Evolutionary conservation across 2,113 vertebrate species (phyloP).

Genomic region (Crotalus viridis): DNA sequence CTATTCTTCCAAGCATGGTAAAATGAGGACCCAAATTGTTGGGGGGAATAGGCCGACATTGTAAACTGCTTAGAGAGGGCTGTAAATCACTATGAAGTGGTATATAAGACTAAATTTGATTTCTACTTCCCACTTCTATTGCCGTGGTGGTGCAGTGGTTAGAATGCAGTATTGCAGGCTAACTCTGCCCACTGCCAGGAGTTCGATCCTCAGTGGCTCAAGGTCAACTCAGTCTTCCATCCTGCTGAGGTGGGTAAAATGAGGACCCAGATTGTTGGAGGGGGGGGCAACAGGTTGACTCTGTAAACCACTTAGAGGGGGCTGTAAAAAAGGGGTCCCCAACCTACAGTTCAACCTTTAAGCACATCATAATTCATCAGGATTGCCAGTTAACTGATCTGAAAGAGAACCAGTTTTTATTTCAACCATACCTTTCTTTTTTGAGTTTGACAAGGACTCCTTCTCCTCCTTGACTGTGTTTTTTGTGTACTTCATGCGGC

Average conservation of each 20-base stretch:
- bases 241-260: neutral
- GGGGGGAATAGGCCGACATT: too few species aligned
- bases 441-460: conserved; percentile 75
- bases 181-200: too few species aligned
- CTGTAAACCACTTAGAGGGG: neutral
- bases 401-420: conserved; percentile 11
- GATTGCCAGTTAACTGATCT: neutral
- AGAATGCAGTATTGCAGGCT: too few species aligned
- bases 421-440: conserved; percentile 81
- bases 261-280: too few species aligned
- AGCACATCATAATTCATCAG: neutral
- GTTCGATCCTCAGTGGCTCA: too few species aligned
- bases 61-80: too few species aligned
- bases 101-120: too few species aligned
- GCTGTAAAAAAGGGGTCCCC: neutral
- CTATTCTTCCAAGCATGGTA: neutral
- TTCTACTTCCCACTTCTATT: too few species aligned
- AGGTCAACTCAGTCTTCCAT: too few species aligned
- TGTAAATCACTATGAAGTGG: too few species aligned
- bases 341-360: neutral
- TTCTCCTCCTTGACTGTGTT: conserved; percentile 78
- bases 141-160: too few species aligned
- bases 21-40: too few species aligned
- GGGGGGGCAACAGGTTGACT: neutral
- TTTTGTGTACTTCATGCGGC: conserved; percentile 85